Percentiles rank a stretch among this genome's conserved stretches.
Conservation (phyloP, 2,113 vertebrate species). For the Micronisus gabar region DNA sequence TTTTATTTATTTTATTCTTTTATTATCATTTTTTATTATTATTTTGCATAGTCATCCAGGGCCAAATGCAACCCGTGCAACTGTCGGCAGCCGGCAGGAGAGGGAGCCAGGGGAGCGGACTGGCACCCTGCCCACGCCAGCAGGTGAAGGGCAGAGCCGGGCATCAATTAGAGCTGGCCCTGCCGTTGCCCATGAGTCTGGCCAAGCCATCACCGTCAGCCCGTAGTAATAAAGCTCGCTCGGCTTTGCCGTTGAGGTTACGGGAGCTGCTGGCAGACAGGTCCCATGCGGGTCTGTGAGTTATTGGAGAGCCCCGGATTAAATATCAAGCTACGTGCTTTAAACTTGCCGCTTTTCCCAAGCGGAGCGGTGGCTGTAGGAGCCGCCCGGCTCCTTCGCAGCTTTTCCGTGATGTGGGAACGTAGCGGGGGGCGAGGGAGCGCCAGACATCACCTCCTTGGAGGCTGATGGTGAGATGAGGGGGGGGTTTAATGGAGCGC, state of each 20-base stretch:
- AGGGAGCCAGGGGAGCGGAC: not conserved
- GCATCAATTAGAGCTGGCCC: not conserved
- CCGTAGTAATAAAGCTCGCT: not conserved
- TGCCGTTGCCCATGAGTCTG: not conserved
- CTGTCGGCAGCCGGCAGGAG: not conserved
- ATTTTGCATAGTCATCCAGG: not conserved
- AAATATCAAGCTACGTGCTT: not conserved
- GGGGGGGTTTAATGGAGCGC: fast-evolving
- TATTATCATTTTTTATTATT: too few species aligned
- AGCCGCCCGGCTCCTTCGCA: constrained; percentile 4
- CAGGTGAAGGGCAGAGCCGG: constrained; percentile 12
- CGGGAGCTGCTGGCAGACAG: constrained; percentile 2
- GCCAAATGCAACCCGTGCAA: not conserved
- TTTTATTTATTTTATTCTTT: not conserved
- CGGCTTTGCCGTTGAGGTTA: constrained; percentile 11
- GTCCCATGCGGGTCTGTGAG: constrained; percentile 27
- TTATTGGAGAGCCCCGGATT: constrained; percentile 64
- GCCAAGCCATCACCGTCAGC: not conserved
- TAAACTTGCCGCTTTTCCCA: not conserved
- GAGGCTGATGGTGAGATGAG: not conserved
- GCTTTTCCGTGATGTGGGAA: not conserved
- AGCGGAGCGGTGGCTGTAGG: not conserved
- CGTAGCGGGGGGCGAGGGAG: not conserved
- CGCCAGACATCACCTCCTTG: fast-evolving
- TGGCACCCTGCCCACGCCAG: not conserved